Percentiles rank a stretch among this genome's conserved stretches.
Conservation (phyloP, 2,888 invertebrate species). For the Patella pellucida region DNA sequence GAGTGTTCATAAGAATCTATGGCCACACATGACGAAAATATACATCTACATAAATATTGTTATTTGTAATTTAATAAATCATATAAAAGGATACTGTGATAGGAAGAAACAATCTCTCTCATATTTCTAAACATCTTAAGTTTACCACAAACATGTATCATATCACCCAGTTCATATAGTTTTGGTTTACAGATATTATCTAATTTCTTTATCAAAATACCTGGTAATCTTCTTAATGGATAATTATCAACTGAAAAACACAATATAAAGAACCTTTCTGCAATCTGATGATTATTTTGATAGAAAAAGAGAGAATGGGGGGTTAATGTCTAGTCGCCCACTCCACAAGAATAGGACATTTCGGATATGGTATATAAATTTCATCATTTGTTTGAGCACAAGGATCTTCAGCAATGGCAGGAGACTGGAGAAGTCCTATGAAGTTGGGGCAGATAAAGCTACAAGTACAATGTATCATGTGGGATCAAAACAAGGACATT, state of each 20-base stretch:
- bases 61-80: neutral
- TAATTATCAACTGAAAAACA: neutral
- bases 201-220: neutral
- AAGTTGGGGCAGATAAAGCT: no score
- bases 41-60: neutral
- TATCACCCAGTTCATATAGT: conserved; percentile 48
- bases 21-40: neutral
- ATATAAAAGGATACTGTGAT: conserved; percentile 50
- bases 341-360: no score
- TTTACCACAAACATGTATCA: conserved; percentile 54
- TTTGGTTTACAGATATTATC: neutral
- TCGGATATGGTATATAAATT: no score
- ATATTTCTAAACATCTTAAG: conserved; percentile 50
- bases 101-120: conserved; percentile 50
- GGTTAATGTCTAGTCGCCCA: no score
- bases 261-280: neutral
- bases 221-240: conserved; percentile 1
- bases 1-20: no score
- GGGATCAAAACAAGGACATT: no score
- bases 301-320: no score
- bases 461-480: no score
- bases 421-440: no score
- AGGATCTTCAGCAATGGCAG: no score
- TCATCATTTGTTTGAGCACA: no score
- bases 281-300: no score